Base-by-base conservation (phyloP, 2,888 invertebrate genomes). In the Cephus pulcher region DNA sequence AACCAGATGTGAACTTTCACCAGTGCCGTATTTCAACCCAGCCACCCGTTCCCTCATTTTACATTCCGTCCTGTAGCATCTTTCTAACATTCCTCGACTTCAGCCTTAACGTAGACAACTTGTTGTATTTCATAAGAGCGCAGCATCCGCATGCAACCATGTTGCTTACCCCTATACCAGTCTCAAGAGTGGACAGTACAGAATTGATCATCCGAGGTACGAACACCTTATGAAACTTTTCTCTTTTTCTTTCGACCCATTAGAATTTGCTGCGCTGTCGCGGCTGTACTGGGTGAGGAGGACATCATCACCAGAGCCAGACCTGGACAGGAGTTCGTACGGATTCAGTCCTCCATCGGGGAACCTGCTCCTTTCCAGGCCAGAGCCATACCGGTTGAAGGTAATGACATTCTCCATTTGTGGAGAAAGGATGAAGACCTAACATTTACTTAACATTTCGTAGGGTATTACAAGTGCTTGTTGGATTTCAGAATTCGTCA, bases 311-410 rank as follows among this genome's bases (percentile, higher is more conserved):
- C 94, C 75, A 93, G 94, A 90, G 94, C 95, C 23, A 92, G 94
- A 84, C 94, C 94, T 32, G 95, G 95, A 34, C 94, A 95, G 86
- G 95, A 95, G 89, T 95, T 94, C 89, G 95, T 95, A 73, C 93
- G 94, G 85, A 94, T 95, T 78, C 94, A 94, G 85, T 90, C 92
- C 32, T 89, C 91, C 75, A 78, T 84, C 78, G 82, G 83, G 71
- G 80, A 86, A 76, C 76, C 79, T 34, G 74, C 79, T 30, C 78
- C 79, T 35, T 75, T 84, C 56, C 82, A 81, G 74, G 77, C 81
- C 70, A 84, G 84, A 78, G 83, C 82, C 23, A 82, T 83, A 71
- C 81, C 85, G 37, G 82, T 84, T 34, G 85, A 85, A 87, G 87
- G 87, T 88, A 85, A 85, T 80, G 56, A 56, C 23, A 56, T 56